Evolutionary conservation across 30 jellyfish, hydroid and myxozoan species (phyloP).

Genomic region (Aurelia sp.): DNA sequence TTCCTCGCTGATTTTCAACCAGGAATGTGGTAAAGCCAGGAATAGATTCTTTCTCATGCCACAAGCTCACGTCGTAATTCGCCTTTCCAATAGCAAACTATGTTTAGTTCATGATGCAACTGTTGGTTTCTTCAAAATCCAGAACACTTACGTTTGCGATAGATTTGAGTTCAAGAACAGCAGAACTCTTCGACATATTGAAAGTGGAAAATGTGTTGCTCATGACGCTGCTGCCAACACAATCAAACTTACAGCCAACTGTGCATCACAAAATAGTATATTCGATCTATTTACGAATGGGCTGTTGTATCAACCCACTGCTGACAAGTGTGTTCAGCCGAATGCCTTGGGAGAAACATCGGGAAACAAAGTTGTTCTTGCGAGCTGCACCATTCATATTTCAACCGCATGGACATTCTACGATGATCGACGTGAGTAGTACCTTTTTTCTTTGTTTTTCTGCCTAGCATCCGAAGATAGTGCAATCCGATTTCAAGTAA

Average conservation of each 20-base stretch:
- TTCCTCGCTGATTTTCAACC: neutral
- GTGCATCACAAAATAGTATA: constrained; percentile 25
- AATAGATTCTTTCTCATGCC: constrained; percentile 27
- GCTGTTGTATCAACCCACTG: no score
- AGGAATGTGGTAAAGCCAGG: neutral
- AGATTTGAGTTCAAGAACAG: constrained; percentile 25
- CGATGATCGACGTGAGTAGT: neutral
- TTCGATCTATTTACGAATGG: neutral
- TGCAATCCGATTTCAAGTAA: no score
- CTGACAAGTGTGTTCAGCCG: no score
- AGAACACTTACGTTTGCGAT: constrained; percentile 28
- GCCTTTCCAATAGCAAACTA: constrained; percentile 13
- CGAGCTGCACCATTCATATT: no score
- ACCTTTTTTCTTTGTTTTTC: no score
- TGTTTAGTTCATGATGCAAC: constrained; percentile 27
- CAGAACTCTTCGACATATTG: constrained; percentile 28
- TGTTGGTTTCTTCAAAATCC: constrained; percentile 1
- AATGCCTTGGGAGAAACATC: no score
- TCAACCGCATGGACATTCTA: no score
- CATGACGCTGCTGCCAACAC: neutral
- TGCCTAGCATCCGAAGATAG: no score
- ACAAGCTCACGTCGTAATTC: constrained; percentile 24
- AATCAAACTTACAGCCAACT: constrained; percentile 28
- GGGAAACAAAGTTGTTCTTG: no score
- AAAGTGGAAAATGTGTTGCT: constrained; percentile 32